phyloP scores from a whole-genome alignment of 2,888 invertebrate genomes.

The Drosophila helvetica region DNA sequence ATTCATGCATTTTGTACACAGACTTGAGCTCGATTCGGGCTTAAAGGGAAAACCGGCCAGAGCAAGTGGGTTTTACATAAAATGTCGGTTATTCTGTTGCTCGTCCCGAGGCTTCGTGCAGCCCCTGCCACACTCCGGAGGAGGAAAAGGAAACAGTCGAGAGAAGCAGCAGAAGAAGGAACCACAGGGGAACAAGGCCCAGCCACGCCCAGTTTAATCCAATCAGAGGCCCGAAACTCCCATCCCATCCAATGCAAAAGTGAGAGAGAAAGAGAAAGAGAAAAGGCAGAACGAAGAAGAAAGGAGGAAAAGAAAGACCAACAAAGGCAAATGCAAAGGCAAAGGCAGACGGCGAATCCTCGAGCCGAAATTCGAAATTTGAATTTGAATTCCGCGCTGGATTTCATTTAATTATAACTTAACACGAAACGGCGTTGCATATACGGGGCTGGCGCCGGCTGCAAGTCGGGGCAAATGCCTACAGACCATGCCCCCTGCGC shows the following conservation, averaged over 20 bases:
- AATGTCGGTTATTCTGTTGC: slow-evolving; percentile 30
- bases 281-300: background rate
- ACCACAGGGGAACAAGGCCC: slow-evolving; percentile 1
- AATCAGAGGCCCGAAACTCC: slow-evolving; percentile 33
- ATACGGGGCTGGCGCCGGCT: slow-evolving; percentile 58
- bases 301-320: slow-evolving; percentile 1
- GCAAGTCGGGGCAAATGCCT: slow-evolving; percentile 53
- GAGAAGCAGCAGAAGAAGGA: background rate
- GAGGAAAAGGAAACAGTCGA: background rate
- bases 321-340: slow-evolving; percentile 30
- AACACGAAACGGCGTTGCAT: slow-evolving; percentile 75
- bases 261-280: background rate
- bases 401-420: slow-evolving; percentile 73
- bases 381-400: slow-evolving; percentile 49
- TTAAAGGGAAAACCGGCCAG: background rate
- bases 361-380: slow-evolving; percentile 31
- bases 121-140: slow-evolving; percentile 20
- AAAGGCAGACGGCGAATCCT: slow-evolving; percentile 19
- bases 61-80: slow-evolving; percentile 7
- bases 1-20: background rate
- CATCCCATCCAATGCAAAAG: slow-evolving; percentile 22
- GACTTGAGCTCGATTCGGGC: background rate
- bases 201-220: slow-evolving; percentile 43
- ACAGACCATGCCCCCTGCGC: slow-evolving; percentile 1
- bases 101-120: slow-evolving; percentile 12